These are phyloP conservation scores for Chloebia gouldiae DNA, from an alignment of 2,113 vertebrate genomes.

Conservation along the genomic window DNA sequence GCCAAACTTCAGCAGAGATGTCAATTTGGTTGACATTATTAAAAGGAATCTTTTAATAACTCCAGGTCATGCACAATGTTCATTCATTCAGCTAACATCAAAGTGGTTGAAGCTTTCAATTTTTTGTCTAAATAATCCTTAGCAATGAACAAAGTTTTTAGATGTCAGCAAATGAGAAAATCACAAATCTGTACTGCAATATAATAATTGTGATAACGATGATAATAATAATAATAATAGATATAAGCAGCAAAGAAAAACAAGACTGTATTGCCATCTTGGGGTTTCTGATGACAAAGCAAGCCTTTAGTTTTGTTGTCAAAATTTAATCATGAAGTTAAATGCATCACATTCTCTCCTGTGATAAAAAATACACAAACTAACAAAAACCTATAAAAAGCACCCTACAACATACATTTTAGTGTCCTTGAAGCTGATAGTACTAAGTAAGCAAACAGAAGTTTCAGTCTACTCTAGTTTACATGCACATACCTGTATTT, in stretches of 20 bases:
- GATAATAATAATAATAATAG: not conserved
- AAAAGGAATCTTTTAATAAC: not conserved
- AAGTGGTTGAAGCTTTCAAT: not conserved
- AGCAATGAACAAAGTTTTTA: not conserved
- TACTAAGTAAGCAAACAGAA: not conserved
- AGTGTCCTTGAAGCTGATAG: not conserved
- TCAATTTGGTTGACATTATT: not conserved
- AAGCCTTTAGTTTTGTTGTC: not conserved
- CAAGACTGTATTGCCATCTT: constrained; percentile 62
- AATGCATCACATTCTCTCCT: not conserved
- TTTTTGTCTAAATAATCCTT: not conserved
- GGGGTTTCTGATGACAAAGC: constrained; percentile 52
- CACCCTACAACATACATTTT: not conserved
- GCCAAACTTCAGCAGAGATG: not conserved
- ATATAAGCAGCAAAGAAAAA: constrained; percentile 26
- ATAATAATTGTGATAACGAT: not conserved
- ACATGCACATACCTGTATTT: not conserved
- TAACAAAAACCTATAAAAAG: not conserved
- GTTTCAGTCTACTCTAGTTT: not conserved
- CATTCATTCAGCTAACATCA: not conserved
- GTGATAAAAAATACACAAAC: not conserved
- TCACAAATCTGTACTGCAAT: not conserved
- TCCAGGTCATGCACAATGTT: not conserved
- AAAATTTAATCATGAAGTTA: not conserved
- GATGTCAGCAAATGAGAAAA: constrained; percentile 20